These are phyloP conservation scores for Xiphias gladius DNA, from an alignment of 2,113 vertebrate species.

Conservation along the genomic window DNA sequence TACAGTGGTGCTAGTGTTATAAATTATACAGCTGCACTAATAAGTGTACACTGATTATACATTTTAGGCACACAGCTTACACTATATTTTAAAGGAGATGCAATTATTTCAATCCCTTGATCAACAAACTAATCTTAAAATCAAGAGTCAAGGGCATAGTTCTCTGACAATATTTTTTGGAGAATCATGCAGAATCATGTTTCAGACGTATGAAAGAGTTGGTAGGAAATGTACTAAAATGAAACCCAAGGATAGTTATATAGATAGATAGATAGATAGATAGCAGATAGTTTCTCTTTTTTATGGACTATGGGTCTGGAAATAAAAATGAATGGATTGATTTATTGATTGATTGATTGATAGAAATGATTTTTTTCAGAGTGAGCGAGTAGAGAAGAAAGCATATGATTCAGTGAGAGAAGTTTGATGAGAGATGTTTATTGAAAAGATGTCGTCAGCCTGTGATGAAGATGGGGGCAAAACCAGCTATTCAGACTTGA, in stretches of 20 bases:
- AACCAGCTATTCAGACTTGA: slow-evolving; percentile 36
- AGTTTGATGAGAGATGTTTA: slow-evolving; percentile 17
- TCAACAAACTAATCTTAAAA: not conserved
- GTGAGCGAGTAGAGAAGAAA: not conserved
- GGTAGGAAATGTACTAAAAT: not conserved
- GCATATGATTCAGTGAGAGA: slow-evolving; percentile 3
- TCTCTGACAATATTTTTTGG: not conserved
- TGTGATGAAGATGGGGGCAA: slow-evolving; percentile 26
- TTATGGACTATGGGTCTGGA: not conserved
- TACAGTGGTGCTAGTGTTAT: not conserved
- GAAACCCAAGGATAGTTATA: not conserved
- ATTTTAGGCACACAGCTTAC: not conserved
- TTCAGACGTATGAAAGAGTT: not conserved
- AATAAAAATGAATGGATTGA: slow-evolving; percentile 6
- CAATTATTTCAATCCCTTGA: not conserved
- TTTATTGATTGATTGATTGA: slow-evolving; percentile 14
- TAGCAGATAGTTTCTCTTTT: not conserved
- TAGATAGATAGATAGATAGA: no score
- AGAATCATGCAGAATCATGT: not conserved
- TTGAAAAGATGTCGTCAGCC: slow-evolving; percentile 39
- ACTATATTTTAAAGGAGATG: not conserved
- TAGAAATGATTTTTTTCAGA: not conserved
- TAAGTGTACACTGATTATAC: not conserved
- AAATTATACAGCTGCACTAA: not conserved
- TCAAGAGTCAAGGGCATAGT: not conserved